Evolutionary conservation across 2,797 vertebrate genomes (phyloP).

Genomic region (Galaxias olidus): DNA sequence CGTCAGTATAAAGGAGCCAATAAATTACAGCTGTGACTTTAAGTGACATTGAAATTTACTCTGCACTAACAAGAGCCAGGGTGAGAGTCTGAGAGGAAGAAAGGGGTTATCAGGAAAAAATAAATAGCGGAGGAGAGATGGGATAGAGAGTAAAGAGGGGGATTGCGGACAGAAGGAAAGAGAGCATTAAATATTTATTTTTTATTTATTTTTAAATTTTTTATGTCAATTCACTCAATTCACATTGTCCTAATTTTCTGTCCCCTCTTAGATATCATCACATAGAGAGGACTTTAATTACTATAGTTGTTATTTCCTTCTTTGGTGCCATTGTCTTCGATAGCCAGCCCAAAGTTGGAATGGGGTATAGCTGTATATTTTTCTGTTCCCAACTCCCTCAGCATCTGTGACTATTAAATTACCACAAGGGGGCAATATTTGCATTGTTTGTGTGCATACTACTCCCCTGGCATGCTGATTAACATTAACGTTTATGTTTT

Average conservation of each 20-base stretch:
- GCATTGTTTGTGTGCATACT: conserved; percentile 74
- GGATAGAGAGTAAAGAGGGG: conserved; percentile 3
- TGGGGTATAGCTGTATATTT: too few species aligned
- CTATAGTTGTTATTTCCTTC: too few species aligned
- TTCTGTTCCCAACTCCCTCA: conserved; percentile 23
- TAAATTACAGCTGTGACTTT: conserved; percentile 79
- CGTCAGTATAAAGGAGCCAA: conserved; percentile 75
- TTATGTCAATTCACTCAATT: too few species aligned
- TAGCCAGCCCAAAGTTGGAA: too few species aligned
- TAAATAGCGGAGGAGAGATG: too few species aligned
- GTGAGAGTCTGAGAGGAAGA: conserved; percentile 33
- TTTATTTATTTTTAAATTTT: too few species aligned
- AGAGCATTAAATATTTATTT: too few species aligned
- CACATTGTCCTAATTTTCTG: too few species aligned
- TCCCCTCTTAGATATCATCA: too few species aligned
- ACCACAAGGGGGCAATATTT: conserved; percentile 97
- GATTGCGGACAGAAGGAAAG: background rate
- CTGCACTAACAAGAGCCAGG: conserved; percentile 60
- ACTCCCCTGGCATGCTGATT: conserved; percentile 61
- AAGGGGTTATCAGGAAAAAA: too few species aligned
- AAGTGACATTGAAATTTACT: conserved; percentile 80
- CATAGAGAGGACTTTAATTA: too few species aligned
- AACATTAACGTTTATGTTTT: conserved; percentile 74
- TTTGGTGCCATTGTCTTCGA: too few species aligned
- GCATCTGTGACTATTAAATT: conserved; percentile 48